Conservation (phyloP, 1,140 invertebrate species). For the Sipha flava region DNA sequence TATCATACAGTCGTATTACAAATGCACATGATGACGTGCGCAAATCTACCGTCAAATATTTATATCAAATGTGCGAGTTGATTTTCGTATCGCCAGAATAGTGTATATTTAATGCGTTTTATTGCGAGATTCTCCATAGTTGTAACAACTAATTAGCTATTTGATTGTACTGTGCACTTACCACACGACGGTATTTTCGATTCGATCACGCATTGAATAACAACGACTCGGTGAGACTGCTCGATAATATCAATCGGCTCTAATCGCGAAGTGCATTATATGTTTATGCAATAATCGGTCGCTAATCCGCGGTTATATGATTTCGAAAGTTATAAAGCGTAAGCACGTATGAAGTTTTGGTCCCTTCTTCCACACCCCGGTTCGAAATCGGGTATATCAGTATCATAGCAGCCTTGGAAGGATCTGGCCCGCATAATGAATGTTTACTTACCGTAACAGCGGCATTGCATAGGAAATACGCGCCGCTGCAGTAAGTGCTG, state of each 20-base stretch:
- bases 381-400: not conserved
- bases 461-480: not conserved
- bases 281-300: not conserved
- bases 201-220: no score
- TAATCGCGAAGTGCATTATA: not conserved
- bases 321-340: not conserved
- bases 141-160: no score
- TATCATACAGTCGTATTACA: not conserved
- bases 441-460: slow-evolving; percentile 26
- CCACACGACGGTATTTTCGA: no score
- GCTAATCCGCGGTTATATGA: slow-evolving; percentile 5
- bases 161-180: no score
- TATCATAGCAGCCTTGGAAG: not conserved
- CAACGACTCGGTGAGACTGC: not conserved
- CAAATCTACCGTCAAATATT: not conserved
- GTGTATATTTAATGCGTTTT: no score
- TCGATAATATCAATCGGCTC: not conserved
- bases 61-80: not conserved
- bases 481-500: not conserved
- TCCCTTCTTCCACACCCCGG: not conserved
- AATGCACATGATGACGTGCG: not conserved
- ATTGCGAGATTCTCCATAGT: no score
- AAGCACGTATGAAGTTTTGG: not conserved
- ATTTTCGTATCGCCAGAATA: not conserved
- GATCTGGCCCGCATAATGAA: slow-evolving; percentile 8